Conservation (phyloP, 2,888 invertebrate genomes). For the Leucoma salicis region DNA sequence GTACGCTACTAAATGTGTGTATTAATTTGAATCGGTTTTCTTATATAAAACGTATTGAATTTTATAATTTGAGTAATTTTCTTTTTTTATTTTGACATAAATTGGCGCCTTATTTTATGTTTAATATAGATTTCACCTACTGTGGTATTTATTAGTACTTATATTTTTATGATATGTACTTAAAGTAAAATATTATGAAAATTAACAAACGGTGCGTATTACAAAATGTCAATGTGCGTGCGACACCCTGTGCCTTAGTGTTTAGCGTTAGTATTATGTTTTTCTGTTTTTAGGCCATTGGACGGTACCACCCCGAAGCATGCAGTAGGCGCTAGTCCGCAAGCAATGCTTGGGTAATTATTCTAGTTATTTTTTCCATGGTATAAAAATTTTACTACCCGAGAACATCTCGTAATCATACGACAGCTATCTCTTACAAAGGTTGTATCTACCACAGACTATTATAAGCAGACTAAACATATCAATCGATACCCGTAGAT, state of each 20-base stretch:
- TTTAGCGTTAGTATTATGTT: slow-evolving; percentile 74
- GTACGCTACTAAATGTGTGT: slow-evolving; percentile 22
- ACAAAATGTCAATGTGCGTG: slow-evolving; percentile 38
- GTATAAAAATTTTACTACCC: background rate
- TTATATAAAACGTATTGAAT: background rate
- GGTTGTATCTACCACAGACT: no score
- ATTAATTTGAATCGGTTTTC: background rate
- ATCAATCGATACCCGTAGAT: no score
- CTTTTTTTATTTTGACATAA: background rate
- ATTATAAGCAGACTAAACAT: no score
- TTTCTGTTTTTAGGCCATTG: slow-evolving; percentile 85
- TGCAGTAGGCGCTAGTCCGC: slow-evolving; percentile 82
- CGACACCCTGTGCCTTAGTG: slow-evolving; percentile 44
- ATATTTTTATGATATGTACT: background rate
- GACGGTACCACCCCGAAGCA: slow-evolving; percentile 81
- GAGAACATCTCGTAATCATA: background rate
- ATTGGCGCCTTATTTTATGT: background rate
- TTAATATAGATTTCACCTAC: background rate
- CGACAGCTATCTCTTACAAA: background rate
- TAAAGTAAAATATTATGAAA: background rate
- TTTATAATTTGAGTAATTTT: background rate
- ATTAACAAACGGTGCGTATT: slow-evolving; percentile 36
- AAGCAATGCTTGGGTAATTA: slow-evolving; percentile 85
- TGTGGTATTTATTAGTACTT: background rate
- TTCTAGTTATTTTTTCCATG: slow-evolving; percentile 39